These are phyloP conservation scores for Saguinus imperator DNA, from an alignment of 2,113 vertebrate genomes.

Conservation along the genomic window DNA sequence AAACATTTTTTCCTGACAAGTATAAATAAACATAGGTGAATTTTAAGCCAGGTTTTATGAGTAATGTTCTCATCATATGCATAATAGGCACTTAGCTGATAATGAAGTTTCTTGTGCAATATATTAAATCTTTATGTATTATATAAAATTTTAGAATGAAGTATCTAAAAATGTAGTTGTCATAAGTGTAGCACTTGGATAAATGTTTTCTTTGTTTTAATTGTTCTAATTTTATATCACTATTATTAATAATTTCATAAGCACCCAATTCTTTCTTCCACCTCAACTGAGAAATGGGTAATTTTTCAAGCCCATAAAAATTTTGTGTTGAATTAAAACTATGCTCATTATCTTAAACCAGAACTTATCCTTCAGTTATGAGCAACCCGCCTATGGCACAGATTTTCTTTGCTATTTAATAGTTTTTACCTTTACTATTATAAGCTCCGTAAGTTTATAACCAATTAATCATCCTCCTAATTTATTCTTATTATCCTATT, in stretches of 20 bases:
- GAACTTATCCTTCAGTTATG: slow-evolving; percentile 44
- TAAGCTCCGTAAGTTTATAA: not conserved
- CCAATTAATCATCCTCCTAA: not conserved
- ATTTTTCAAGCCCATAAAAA: slow-evolving; percentile 72
- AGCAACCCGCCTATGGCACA: not conserved
- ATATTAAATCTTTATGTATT: slow-evolving; percentile 56
- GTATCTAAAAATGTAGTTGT: slow-evolving; percentile 51
- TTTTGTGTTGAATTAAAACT: slow-evolving; percentile 64
- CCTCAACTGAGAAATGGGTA: slow-evolving; percentile 56
- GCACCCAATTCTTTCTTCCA: slow-evolving; percentile 45
- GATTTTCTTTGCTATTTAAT: not conserved
- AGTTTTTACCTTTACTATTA: slow-evolving; percentile 6
- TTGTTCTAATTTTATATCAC: slow-evolving; percentile 60
- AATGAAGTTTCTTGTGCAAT: slow-evolving; percentile 59
- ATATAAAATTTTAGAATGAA: slow-evolving; percentile 58
- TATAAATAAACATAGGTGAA: slow-evolving; percentile 24
- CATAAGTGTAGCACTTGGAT: slow-evolving; percentile 41
- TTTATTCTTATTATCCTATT: slow-evolving; percentile 25
- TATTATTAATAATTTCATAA: slow-evolving; percentile 69
- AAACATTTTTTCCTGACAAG: not conserved
- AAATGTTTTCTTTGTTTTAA: slow-evolving; percentile 68
- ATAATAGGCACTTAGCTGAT: slow-evolving; percentile 66
- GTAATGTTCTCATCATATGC: slow-evolving; percentile 37
- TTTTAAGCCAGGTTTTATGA: slow-evolving; percentile 53
- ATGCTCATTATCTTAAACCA: slow-evolving; percentile 61